Base-by-base conservation (phyloP, 2,113 vertebrate genomes). In the Triplophysa rosa region DNA sequence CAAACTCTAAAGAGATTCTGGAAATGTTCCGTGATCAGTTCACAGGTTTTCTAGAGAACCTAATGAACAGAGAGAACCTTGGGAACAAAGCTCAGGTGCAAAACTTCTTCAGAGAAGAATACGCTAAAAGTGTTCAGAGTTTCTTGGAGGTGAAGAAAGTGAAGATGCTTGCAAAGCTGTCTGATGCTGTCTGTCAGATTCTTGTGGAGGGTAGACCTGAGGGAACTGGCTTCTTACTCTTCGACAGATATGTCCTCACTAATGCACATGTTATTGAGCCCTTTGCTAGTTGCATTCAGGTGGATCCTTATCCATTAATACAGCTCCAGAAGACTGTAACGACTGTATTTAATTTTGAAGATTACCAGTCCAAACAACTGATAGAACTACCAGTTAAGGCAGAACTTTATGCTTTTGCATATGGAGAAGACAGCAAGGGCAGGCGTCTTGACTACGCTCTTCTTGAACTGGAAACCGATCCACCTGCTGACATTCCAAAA, bases 141-240 rank as follows among this genome's bases (percentile, higher is more conserved):
- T 81, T 75, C 21, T 19, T 7, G 0, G 19, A 79, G 42, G 64
- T 74, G n/a, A 29, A 65, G 33, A 74, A 42, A 12, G 19, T 79
- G 1, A 79, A 42, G 40, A 42, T 2, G 12, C 54, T 79, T 13
- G 8, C 37, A 1, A 4, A 14, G 2, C 54, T 74, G 1, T 67
- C 62, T 16, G n/a, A 61, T 6, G 67, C 40, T 29, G 76, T 79
- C 40, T 74, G 81, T 63, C 37, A 63, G 52, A 56, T 82, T 52
- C 11, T 6, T 2, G 0, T 13, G 1, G 29, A n/a, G 19, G 47
- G 49, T 9, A 40, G 0, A 17, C 10, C 49, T 0, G 8, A 0
- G 11, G 85, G 81, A 65, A 79, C 81, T 1, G 85, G 85, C 2
- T 83, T 86, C 49, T 29, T 83, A 16, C 76, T 86, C 2, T 84